Conservation (phyloP, 2,113 vertebrate genomes). For the Mesocricetus auratus region DNA sequence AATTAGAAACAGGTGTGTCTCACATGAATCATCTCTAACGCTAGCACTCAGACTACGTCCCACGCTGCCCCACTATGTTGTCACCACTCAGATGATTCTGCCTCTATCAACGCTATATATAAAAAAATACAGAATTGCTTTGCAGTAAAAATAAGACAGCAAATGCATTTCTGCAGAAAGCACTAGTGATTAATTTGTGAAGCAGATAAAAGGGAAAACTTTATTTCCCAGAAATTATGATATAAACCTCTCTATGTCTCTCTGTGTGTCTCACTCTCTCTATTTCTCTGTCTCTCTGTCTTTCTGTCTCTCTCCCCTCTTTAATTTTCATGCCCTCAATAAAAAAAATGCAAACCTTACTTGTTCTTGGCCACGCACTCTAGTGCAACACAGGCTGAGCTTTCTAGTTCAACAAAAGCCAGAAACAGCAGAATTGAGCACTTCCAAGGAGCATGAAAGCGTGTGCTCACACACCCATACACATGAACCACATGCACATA, state of each 20-base stretch:
- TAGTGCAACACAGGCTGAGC: neutral
- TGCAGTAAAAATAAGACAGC: neutral
- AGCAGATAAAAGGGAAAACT: neutral
- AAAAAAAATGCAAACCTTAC: neutral
- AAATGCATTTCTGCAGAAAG: neutral
- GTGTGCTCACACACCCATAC: no score
- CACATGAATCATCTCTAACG: neutral
- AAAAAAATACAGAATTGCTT: neutral
- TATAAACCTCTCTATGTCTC: neutral
- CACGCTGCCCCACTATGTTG: neutral
- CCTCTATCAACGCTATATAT: neutral
- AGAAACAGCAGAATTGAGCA: neutral
- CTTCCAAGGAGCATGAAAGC: neutral
- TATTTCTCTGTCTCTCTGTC: neutral
- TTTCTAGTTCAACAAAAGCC: neutral
- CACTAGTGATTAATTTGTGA: neutral
- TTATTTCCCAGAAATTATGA: conserved; percentile 12
- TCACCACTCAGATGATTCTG: neutral
- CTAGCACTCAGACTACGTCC: neutral
- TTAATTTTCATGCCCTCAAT: neutral
- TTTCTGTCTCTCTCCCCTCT: neutral
- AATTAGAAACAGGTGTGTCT: neutral
- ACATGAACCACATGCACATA: neutral
- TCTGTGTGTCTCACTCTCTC: neutral
- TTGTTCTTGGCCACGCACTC: neutral